Evolutionary conservation across 2,797 vertebrate species (phyloP).

Genomic region (Vireo griseus): DNA sequence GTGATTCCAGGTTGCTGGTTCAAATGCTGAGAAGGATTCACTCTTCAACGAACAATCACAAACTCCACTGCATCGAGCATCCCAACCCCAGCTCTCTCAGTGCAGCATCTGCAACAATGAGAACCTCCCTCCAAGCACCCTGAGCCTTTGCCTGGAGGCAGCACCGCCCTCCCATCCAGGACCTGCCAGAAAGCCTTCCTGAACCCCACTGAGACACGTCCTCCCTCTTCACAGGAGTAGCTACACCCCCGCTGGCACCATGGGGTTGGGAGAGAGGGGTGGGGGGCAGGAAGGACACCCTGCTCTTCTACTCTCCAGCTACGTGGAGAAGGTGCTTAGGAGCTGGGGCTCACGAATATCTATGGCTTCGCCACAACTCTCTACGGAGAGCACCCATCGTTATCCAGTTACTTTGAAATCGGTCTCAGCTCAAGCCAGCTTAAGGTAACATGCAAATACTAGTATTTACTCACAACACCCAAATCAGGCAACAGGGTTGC

Average conservation of each 20-base stretch:
- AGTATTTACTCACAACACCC: slow-evolving; percentile 43
- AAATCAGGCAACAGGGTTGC: slow-evolving; percentile 4
- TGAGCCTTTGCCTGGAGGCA: background rate
- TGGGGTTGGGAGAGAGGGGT: accelerated
- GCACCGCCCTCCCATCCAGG: background rate
- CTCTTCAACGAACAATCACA: background rate
- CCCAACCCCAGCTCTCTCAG: background rate
- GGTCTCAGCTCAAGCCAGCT: background rate
- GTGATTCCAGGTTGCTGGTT: background rate
- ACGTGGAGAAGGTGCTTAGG: background rate
- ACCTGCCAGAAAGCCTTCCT: background rate
- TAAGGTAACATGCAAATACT: slow-evolving; percentile 40
- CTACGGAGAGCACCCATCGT: accelerated
- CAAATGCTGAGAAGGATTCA: accelerated
- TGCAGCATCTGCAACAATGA: background rate
- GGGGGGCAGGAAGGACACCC: accelerated
- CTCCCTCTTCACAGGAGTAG: background rate
- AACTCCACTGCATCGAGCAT: background rate
- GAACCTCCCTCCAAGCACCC: background rate
- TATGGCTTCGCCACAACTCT: background rate
- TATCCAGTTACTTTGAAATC: slow-evolving; percentile 23
- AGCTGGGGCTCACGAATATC: background rate
- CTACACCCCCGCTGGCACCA: background rate
- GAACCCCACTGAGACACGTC: accelerated
- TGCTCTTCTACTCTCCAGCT: background rate